Conservation (phyloP, 2,797 vertebrate genomes). For the Anguilla megastoma region DNA sequence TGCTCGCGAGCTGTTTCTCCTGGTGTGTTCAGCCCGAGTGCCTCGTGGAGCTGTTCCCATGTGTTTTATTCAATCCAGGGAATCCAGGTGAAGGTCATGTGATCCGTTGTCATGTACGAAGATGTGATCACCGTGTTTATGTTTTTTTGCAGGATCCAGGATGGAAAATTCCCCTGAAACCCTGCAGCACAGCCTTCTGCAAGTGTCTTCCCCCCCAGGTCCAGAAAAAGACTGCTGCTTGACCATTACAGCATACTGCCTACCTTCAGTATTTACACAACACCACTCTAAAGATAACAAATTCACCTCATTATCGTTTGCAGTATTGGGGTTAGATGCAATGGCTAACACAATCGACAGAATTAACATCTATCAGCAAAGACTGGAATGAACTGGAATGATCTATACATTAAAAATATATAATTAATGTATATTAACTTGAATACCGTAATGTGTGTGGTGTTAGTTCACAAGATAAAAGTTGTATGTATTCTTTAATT, state of each 20-base stretch:
- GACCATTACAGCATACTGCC: neutral
- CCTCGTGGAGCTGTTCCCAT: neutral
- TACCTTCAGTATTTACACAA: neutral
- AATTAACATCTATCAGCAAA: too few relatives aligned
- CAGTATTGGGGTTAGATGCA: too few relatives aligned
- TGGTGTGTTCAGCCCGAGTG: constrained; percentile 19
- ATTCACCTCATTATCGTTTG: neutral
- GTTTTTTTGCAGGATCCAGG: constrained; percentile 36
- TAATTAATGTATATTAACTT: neutral
- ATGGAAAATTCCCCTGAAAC: constrained; percentile 42
- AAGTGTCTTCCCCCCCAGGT: constrained; percentile 12
- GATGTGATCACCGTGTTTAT: constrained; percentile 53
- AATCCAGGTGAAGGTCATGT: constrained; percentile 36
- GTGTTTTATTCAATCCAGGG: constrained; percentile 53
- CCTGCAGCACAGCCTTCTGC: constrained; percentile 29
- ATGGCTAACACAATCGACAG: neutral
- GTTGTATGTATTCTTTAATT: neutral
- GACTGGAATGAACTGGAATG: neutral
- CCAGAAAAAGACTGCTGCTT: constrained; percentile 30
- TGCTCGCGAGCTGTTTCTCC: constrained; percentile 39
- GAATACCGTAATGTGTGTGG: neutral
- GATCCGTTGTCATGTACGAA: constrained; percentile 27
- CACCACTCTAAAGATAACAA: neutral
- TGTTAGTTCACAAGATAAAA: neutral
- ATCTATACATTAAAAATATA: neutral